phyloP scores from a whole-genome alignment of 2,113 vertebrate species.

The Girardinichthys multiradiatus region DNA sequence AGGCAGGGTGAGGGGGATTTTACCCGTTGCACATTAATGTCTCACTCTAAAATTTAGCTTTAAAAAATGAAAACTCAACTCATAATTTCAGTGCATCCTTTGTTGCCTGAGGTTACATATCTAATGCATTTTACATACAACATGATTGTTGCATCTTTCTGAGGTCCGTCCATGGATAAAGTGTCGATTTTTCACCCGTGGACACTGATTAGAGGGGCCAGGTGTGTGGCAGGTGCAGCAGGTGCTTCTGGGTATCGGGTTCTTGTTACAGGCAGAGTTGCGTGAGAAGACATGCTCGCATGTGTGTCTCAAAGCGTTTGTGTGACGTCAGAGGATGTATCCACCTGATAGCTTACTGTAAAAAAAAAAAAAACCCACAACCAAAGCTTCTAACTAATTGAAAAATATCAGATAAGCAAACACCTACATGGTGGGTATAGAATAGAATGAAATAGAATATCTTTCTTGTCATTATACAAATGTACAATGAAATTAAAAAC shows the following conservation, averaged over 20 bases:
- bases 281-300: constrained; percentile 38
- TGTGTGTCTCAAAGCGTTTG: constrained; percentile 40
- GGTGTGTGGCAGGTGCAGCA: constrained; percentile 78
- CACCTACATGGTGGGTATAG: not conserved
- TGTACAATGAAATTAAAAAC: too few species aligned
- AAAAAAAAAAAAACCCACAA: constrained; percentile 44
- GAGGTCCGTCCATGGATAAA: constrained; percentile 13
- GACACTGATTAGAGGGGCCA: constrained; percentile 72
- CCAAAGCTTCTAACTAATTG: constrained; percentile 38
- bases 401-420: not conserved
- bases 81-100: constrained; percentile 30
- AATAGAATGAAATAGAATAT: too few species aligned
- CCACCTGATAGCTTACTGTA: constrained; percentile 61
- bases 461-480: too few species aligned
- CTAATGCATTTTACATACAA: constrained; percentile 35
- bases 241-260: constrained; percentile 75
- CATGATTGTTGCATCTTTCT: constrained; percentile 1
- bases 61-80: constrained; percentile 33
- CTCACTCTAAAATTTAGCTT: constrained; percentile 14
- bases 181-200: constrained; percentile 59
- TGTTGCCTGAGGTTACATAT: constrained; percentile 28
- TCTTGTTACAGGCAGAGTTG: constrained; percentile 55
- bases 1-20: constrained; percentile 44
- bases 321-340: constrained; percentile 55
- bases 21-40: constrained; percentile 36